A percentile compares a stretch with the other conserved stretches of the same genome.
These are phyloP conservation scores for Riparia riparia DNA, from an alignment of 2,113 vertebrate species.

Conservation along the genomic window DNA sequence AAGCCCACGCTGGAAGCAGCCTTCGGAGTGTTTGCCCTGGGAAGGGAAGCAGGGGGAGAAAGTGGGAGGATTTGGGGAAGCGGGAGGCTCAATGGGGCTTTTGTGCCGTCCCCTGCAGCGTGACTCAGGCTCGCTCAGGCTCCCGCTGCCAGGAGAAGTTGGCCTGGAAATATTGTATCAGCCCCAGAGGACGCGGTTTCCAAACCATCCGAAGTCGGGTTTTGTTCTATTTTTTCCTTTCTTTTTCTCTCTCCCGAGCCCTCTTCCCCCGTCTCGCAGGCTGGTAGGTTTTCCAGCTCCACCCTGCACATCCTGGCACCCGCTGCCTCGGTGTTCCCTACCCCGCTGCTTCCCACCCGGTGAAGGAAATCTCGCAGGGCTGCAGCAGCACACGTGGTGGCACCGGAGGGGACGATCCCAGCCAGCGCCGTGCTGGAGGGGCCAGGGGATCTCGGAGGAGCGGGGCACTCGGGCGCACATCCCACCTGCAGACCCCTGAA, in stretches of 20 bases:
- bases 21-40: background rate
- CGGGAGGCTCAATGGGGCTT: slow-evolving; percentile 25
- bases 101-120: slow-evolving; percentile 34
- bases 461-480: fast-evolving
- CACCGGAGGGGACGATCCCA: fast-evolving
- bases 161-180: slow-evolving; percentile 65
- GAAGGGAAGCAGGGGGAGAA: background rate
- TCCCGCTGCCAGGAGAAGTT: slow-evolving; percentile 30
- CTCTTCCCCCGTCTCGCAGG: background rate
- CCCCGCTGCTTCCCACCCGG: background rate
- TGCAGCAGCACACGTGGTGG: background rate
- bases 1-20: background rate
- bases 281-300: slow-evolving; percentile 37
- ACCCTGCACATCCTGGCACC: background rate
- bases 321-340: background rate
- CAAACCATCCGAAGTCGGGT: background rate
- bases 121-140: slow-evolving; percentile 29
- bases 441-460: background rate
- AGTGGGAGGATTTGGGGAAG: slow-evolving; percentile 43
- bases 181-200: slow-evolving; percentile 47
- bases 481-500: background rate
- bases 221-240: slow-evolving; percentile 44
- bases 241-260: background rate
- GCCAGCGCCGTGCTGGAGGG: background rate
- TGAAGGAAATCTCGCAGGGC: background rate